Percentiles rank a stretch among this genome's conserved stretches.
Evolutionary conservation across 2,797 vertebrate genomes (phyloP).

Genomic region (Lepus townsendii): DNA sequence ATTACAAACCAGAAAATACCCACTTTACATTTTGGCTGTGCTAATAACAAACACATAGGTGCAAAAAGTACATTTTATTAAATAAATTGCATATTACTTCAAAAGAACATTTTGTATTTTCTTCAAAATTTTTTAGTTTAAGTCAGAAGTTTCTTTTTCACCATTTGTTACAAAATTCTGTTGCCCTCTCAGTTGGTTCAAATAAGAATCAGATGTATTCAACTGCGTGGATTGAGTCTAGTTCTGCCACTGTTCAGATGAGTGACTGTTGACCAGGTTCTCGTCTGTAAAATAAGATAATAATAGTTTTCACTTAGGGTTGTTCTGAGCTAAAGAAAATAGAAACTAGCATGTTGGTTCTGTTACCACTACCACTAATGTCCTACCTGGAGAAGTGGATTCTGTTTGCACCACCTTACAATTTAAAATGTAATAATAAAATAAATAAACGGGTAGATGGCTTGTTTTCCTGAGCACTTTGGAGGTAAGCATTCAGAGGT

Average conservation of each 20-base stretch:
- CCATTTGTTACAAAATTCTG: neutral
- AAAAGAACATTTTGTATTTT: neutral
- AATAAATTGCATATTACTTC: neutral
- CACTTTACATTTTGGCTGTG: neutral
- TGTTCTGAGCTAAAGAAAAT: conserved; percentile 39
- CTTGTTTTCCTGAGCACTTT: neutral
- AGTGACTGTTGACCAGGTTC: neutral
- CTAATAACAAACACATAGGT: neutral
- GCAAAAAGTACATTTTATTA: neutral
- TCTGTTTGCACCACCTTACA: neutral
- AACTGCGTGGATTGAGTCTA: neutral
- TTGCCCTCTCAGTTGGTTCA: neutral
- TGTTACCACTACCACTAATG: neutral
- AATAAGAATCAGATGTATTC: neutral
- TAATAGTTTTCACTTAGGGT: conserved; percentile 52
- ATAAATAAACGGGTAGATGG: neutral
- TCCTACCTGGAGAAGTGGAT: neutral
- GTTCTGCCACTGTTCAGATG: neutral
- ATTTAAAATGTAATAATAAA: conserved; percentile 12
- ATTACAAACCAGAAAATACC: neutral
- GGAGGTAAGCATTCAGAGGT: neutral
- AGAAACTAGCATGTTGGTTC: neutral
- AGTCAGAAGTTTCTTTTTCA: conserved; percentile 1
- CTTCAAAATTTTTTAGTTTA: neutral
- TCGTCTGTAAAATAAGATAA: conserved; percentile 50